These are phyloP conservation scores for Manis crassicaudata DNA, from an alignment of 2,797 vertebrate species.

Conservation along the genomic window DNA sequence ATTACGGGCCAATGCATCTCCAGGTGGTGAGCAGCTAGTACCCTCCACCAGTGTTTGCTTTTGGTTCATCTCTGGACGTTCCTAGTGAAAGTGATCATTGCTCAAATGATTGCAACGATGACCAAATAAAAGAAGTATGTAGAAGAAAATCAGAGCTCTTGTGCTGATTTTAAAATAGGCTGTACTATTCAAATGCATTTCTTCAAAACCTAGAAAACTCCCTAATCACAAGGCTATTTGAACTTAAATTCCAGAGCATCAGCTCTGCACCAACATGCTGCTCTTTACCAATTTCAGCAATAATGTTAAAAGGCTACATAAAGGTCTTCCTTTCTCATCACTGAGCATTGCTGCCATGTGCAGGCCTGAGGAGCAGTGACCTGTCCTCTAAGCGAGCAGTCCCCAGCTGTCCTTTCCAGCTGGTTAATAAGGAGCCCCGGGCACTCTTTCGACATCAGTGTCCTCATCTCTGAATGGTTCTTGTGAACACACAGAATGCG, in stretches of 20 bases:
- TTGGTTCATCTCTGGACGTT: background rate
- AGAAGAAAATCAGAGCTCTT: background rate
- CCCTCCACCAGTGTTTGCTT: background rate
- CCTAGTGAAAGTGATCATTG: background rate
- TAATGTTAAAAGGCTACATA: background rate
- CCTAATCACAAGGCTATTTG: background rate
- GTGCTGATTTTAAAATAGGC: background rate
- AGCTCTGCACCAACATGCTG: background rate
- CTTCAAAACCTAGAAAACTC: background rate
- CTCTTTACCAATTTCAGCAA: background rate
- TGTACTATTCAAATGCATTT: background rate
- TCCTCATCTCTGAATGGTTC: background rate
- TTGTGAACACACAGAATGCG: background rate
- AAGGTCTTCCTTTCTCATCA: background rate
- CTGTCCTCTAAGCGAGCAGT: background rate
- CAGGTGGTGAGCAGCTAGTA: background rate
- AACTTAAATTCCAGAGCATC: conserved; percentile 31
- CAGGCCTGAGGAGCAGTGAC: background rate
- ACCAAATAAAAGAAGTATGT: background rate
- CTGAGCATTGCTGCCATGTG: background rate
- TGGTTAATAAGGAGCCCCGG: background rate
- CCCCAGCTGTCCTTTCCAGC: background rate
- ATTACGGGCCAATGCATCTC: accelerated
- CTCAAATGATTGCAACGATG: background rate
- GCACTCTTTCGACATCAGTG: background rate